A percentile compares a stretch with the other conserved stretches of the same genome.
These are phyloP conservation scores for Acridotheres tristis DNA, from an alignment of 2,797 vertebrate species.

Conservation along the genomic window DNA sequence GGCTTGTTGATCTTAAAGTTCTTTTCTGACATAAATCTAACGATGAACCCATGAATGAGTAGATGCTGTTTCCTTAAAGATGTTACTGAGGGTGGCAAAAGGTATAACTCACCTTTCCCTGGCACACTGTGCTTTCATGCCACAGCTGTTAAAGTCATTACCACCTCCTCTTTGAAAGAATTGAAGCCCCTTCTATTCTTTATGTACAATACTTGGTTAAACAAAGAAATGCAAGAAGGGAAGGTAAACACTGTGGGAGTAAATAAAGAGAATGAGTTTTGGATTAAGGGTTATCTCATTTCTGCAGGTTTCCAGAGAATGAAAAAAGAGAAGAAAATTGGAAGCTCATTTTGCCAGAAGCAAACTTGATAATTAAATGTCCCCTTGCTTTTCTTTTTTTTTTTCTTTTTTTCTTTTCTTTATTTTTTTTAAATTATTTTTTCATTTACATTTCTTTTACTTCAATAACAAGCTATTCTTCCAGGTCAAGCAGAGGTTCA, in stretches of 20 bases:
- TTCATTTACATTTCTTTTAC: background rate
- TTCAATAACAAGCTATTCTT: background rate
- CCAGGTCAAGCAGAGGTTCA: background rate
- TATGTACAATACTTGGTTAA: background rate
- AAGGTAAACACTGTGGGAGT: background rate
- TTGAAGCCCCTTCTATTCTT: background rate
- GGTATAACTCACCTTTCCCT: background rate
- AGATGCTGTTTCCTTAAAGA: background rate
- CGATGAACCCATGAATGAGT: background rate
- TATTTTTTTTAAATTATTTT: background rate
- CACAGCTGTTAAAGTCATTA: background rate
- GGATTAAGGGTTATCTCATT: conserved; percentile 42
- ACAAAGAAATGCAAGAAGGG: background rate
- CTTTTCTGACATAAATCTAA: background rate
- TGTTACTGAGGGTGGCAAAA: background rate
- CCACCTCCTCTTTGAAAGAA: background rate
- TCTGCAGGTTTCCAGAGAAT: conserved; percentile 4
- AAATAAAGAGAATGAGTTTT: conserved; percentile 12
- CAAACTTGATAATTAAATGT: background rate
- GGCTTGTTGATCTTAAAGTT: background rate
- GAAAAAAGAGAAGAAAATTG: background rate
- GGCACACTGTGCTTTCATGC: background rate
- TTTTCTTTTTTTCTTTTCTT: background rate
- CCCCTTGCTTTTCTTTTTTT: background rate
- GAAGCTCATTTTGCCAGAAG: conserved; percentile 2